Base-by-base conservation (phyloP, 2,113 vertebrate species). In the Jacana jacana region DNA sequence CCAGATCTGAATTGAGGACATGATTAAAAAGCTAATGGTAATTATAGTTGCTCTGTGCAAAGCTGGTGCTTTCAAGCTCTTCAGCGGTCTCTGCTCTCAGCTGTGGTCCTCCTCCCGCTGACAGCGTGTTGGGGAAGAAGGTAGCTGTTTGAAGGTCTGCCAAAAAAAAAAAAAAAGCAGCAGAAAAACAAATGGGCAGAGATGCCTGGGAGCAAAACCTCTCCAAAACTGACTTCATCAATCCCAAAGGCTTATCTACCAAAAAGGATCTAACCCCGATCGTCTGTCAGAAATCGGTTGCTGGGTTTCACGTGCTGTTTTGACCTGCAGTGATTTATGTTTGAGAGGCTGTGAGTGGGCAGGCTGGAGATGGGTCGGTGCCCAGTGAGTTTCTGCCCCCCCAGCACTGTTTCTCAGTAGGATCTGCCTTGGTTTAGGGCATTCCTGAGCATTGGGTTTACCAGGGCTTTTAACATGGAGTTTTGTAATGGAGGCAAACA, bases 11-110 rank as follows among this genome's bases (percentile, higher is more conserved):
- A 83, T 40, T 66, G 76, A 89, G 87, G 80, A 63, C 52, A 4
- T 52, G 85, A 94, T 89, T 89, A 80, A 86, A 94, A 90, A 94
- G 57, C 65, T 81, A 57, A 88, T 76, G 85, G 61, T 93, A 70
- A 84, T 96, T 96, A 61, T 2, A 33, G 65, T 11, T 49, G 52
- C 85, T 94, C 35, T 91, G 82, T 71, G 80, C 86, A 92, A 63
- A 93, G 77, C 65, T 91, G 96, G 69, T 42, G 17, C 51, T 94
- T 73, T 9, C 17, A 49, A 77, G 73, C 88, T 72, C 89, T 95
- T 95, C 52, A 72, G n/a, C 81, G 87, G 82, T 94, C 68, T 78
- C 49, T 83, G 57, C 66, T 75, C 58, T 87, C 69, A 63, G 75
- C 78, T 90, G 54, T 61, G 71, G 78, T 54, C 44, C 42, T 83